Base-by-base conservation (phyloP, 1,140 invertebrate genomes). In the Octopus bimaculoides region DNA sequence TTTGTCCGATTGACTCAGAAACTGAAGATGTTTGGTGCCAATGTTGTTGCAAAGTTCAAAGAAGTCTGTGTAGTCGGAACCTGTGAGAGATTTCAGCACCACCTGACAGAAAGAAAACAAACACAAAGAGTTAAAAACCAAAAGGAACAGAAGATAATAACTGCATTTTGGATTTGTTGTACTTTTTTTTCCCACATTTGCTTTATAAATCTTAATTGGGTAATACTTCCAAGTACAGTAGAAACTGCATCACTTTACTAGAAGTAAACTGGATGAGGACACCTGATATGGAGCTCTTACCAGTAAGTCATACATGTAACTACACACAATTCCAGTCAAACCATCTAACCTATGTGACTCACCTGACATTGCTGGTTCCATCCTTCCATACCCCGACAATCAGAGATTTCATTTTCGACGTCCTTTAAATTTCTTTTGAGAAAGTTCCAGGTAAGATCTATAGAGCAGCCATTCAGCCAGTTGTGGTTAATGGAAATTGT, bases 401-500 rank as follows among this genome's bases (percentile, higher is more conserved):
- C 90, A 8, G 75, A 87, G 75, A 98, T 94, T 91, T 98, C 96
- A 82, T 92, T 91, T 88, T 94, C 92, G 5, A 97, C 96, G 79
- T 92, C 92, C 54, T 87, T 69, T 75, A 96, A 90, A 85, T 93
- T 93, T 26, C 89, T 88, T 80, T 92, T 90, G 17, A 98, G 87
- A 56, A 93, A 92, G 0, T 89, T 82, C 93, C 95, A 97, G 81
- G 97, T 93, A 55, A 91, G 87, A 66, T 92, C 84, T 77, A 98
- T 92, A 89, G 98, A 99, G 87, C 94, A 96, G 1, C 93, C 95
- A 92, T 99, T 99, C 71, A 98, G 92, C 95, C 96, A 98, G 88
- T 99, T 99, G 89, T 99, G 97, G 91, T 99, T 99, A 26, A 99
- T 94, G 0, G 97, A 99, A 85, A 99, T 97, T 52, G 97, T 97